A percentile compares a stretch with the other conserved stretches of the same genome.
phyloP scores from a whole-genome alignment of 2,113 vertebrate genomes.

The Potamarius usumacintae region DNA sequence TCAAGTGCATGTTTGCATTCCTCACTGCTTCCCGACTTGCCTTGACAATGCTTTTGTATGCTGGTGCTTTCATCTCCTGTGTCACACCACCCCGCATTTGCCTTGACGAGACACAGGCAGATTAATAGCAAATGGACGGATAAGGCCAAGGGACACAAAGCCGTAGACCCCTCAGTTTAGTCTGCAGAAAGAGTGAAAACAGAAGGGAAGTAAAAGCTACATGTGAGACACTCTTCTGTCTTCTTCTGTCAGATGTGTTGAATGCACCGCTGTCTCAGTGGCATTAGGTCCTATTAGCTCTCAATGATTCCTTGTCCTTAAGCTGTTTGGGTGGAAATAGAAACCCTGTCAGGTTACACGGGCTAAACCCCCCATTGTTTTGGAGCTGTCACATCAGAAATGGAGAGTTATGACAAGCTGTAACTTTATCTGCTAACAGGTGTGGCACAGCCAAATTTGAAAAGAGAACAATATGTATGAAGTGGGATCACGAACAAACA shows the following conservation, averaged over 20 bases:
- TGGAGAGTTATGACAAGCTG: conserved; percentile 62
- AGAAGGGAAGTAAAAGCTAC: conserved; percentile 3
- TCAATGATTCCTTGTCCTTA: conserved; percentile 55
- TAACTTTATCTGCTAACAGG: conserved; percentile 63
- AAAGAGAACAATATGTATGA: conserved; percentile 25
- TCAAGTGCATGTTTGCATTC: conserved; percentile 64
- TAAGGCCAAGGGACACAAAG: conserved; percentile 64
- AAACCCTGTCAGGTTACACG: conserved; percentile 61
- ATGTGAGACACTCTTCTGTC: conserved; percentile 33
- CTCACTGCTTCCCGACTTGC: conserved; percentile 55
- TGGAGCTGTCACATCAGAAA: conserved; percentile 64
- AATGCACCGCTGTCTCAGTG: conserved; percentile 51
- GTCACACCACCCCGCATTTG: conserved; percentile 10
- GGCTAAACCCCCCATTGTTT: conserved; percentile 56
- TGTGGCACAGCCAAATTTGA: conserved; percentile 42
- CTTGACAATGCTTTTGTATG: conserved; percentile 59
- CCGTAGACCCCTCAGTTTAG: conserved; percentile 49
- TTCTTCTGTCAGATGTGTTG: conserved; percentile 47
- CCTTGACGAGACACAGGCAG: conserved; percentile 59
- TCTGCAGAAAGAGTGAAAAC: conserved; percentile 48
- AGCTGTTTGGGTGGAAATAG: conserved; percentile 61
- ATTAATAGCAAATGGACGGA: conserved; percentile 64
- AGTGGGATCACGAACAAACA: conserved; percentile 36
- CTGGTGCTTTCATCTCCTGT: conserved; percentile 54
- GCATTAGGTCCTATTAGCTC: conserved; percentile 57